Conservation (phyloP, 1,140 invertebrate species). For the Trialeurodes vaporariorum region DNA sequence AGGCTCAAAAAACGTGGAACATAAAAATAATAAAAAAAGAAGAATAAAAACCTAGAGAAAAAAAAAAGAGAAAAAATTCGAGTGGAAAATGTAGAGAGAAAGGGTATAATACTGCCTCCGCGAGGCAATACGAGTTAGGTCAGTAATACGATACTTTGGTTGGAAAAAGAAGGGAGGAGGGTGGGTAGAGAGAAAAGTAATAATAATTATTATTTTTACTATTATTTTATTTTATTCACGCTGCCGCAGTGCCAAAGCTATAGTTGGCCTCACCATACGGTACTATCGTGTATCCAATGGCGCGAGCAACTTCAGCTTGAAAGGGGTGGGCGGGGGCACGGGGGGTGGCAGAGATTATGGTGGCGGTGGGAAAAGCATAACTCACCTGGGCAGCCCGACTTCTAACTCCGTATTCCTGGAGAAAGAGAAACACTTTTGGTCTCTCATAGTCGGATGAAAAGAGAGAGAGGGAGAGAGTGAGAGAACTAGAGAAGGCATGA, state of each 20-base stretch:
- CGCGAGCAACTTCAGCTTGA: too few species aligned
- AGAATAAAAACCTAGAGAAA: too few species aligned
- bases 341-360: too few species aligned
- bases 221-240: conserved; percentile 1
- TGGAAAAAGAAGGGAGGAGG: too few species aligned
- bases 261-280: too few species aligned
- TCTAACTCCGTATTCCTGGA: background rate
- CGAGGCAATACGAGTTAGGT: background rate
- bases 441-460: too few species aligned
- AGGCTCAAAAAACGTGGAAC: too few species aligned
- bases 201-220: background rate
- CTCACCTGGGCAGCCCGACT: background rate
- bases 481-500: too few species aligned
- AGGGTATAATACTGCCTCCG: too few species aligned
- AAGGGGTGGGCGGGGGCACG: background rate
- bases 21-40: too few species aligned
- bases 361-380: background rate
- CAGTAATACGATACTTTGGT: background rate
- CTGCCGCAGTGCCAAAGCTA: too few species aligned
- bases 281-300: background rate
- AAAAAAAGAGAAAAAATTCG: background rate
- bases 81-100: background rate
- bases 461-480: too few species aligned
- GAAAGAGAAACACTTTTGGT: background rate
- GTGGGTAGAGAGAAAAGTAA: background rate